These are phyloP conservation scores for Chydorus sphaericus DNA, from an alignment of 2,888 invertebrate genomes.

Conservation along the genomic window DNA sequence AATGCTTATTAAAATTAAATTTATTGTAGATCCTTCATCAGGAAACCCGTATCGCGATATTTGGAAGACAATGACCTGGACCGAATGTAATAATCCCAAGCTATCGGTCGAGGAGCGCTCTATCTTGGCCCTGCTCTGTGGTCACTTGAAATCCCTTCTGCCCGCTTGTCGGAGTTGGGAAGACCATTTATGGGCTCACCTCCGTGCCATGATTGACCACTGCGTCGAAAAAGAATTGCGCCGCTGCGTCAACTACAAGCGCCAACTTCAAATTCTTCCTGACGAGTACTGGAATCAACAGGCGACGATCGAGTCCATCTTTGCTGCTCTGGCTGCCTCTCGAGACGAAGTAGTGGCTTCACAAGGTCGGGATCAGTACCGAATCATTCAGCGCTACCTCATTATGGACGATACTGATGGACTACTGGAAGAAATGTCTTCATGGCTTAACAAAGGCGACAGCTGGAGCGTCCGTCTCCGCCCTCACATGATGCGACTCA, in stretches of 20 bases:
- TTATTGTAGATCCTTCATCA: not conserved
- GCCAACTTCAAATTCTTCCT: conserved; percentile 41
- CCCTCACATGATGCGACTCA: conserved; percentile 52
- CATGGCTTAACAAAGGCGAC: conserved; percentile 36
- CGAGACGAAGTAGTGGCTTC: not conserved
- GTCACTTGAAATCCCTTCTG: conserved; percentile 61
- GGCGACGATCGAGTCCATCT: conserved; percentile 25
- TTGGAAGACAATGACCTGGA: conserved; percentile 42
- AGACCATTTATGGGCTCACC: conserved; percentile 78
- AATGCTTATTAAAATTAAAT: conserved; percentile 20
- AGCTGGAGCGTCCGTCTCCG: conserved; percentile 13
- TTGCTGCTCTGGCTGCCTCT: conserved; percentile 3
- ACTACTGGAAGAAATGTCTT: conserved; percentile 52
- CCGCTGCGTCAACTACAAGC: conserved; percentile 23
- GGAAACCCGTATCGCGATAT: conserved; percentile 29
- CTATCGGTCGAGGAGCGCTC: conserved; percentile 36
- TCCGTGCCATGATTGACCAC: conserved; percentile 65
- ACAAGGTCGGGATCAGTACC: not conserved
- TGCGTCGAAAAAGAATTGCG: conserved; percentile 66
- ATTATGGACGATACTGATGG: conserved; percentile 58
- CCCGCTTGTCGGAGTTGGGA: conserved; percentile 69
- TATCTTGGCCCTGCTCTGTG: conserved; percentile 63
- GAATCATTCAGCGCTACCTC: conserved; percentile 54
- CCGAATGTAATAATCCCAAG: conserved; percentile 26
- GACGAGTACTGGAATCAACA: conserved; percentile 49